A percentile compares a stretch with the other conserved stretches of the same genome.
Evolutionary conservation across 2,888 invertebrate species (phyloP).

Genomic region (Hypsopygia costalis): DNA sequence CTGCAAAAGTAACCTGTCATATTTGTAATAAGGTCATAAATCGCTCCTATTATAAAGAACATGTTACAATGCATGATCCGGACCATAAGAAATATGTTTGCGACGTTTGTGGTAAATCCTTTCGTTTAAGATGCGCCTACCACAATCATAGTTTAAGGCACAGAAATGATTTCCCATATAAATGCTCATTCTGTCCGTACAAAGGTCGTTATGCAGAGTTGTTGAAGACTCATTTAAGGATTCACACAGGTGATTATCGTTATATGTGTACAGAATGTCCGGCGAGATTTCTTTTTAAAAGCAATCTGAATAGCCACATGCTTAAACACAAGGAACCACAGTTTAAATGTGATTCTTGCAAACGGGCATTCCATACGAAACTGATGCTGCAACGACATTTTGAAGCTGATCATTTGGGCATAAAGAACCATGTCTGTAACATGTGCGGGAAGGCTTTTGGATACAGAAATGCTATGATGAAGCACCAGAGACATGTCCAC

Average conservation of each 20-base stretch:
- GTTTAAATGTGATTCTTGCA: constrained; percentile 49
- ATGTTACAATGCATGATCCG: constrained; percentile 51
- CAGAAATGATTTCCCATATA: constrained; percentile 48
- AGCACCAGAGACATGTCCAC: constrained; percentile 52
- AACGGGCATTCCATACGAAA: constrained; percentile 47
- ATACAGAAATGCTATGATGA: constrained; percentile 57
- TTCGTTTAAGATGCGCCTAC: constrained; percentile 46
- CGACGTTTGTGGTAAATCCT: constrained; percentile 55
- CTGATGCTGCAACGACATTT: constrained; percentile 41
- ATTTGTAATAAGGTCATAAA: constrained; percentile 44
- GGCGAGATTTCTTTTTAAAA: constrained; percentile 48
- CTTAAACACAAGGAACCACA: constrained; percentile 48
- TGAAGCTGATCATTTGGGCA: constrained; percentile 53
- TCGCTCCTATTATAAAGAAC: constrained; percentile 47
- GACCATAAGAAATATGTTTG: constrained; percentile 51
- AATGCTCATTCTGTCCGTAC: constrained; percentile 51
- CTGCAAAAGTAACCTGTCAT: constrained; percentile 40
- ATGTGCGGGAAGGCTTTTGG: constrained; percentile 58
- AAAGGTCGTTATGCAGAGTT: constrained; percentile 41
- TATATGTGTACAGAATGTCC: constrained; percentile 59
- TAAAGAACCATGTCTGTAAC: constrained; percentile 53
- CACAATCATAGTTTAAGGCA: constrained; percentile 48
- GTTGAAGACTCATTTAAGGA: constrained; percentile 48
- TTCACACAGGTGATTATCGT: constrained; percentile 47
- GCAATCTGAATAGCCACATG: constrained; percentile 54